Evolutionary conservation across 2,888 invertebrate genomes (phyloP).

Genomic region (Caenorhabditis wallacei): DNA sequence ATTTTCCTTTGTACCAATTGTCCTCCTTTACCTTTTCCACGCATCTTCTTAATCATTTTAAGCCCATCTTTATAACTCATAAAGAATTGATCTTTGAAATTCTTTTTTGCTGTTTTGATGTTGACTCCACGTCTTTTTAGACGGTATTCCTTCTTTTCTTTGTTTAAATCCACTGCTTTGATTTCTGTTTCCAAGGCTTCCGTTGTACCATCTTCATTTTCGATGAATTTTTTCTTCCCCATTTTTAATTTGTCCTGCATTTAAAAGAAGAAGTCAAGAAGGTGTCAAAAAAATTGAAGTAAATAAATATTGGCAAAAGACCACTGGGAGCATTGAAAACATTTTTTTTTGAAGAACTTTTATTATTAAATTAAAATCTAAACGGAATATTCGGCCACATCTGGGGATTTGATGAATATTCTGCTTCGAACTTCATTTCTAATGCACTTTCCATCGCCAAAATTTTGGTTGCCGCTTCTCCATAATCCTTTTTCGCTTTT

Average conservation of each 20-base stretch:
- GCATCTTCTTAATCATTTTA: constrained; percentile 39
- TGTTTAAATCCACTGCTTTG: background rate
- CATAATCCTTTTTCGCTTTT: constrained; percentile 49
- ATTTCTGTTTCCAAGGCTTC: constrained; percentile 24
- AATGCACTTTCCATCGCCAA: constrained; percentile 51
- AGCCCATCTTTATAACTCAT: constrained; percentile 58
- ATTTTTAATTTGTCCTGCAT: constrained; percentile 14
- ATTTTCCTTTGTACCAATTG: constrained; percentile 33
- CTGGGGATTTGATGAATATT: constrained; percentile 35
- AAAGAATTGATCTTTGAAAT: constrained; percentile 36
- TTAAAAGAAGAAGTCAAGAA: background rate
- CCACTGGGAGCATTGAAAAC: background rate
- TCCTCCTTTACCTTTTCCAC: constrained; percentile 42
- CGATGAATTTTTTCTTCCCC: constrained; percentile 53
- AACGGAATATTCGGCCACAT: constrained; percentile 64
- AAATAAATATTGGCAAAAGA: no score
- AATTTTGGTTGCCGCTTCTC: constrained; percentile 39
- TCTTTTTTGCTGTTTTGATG: constrained; percentile 37
- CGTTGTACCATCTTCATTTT: constrained; percentile 36
- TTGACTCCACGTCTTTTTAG: constrained; percentile 25
- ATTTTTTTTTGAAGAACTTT: constrained; percentile 1
- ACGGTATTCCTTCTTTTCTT: constrained; percentile 43
- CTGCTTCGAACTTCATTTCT: constrained; percentile 52
- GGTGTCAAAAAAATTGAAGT: background rate
- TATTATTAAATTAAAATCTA: constrained; percentile 34